A percentile compares a stretch with the other conserved stretches of the same genome.
Conservation (phyloP, 2,113 vertebrate genomes). For the Ictalurus punctatus region DNA sequence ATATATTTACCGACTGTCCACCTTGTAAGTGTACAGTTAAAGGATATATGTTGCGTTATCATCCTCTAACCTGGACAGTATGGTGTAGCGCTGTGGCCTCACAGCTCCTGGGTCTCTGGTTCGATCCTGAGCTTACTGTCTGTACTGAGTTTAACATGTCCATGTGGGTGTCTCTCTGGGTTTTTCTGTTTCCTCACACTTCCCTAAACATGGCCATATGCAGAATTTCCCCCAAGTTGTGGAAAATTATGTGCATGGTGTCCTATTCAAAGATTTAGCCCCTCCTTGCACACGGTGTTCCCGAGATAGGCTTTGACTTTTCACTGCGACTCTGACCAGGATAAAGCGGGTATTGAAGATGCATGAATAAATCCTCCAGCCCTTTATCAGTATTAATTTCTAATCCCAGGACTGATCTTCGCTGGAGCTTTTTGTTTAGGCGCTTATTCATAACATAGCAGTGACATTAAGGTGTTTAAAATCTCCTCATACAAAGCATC, state of each 20-base stretch:
- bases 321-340: neutral
- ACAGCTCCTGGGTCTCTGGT: too few species aligned
- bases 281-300: neutral
- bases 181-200: neutral
- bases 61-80: too few species aligned
- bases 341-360: neutral
- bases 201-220: neutral
- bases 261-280: neutral
- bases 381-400: neutral
- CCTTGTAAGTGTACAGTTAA: neutral
- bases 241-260: neutral
- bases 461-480: neutral
- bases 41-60: neutral
- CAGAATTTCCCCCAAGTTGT: neutral
- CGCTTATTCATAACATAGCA: neutral
- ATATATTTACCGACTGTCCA: neutral
- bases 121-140: too few species aligned
- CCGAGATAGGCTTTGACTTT: neutral
- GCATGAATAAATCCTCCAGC: neutral
- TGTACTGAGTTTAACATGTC: too few species aligned
- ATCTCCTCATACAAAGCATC: neutral
- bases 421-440: neutral
- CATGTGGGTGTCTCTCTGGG: neutral
- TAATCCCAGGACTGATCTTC: neutral
- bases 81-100: too few species aligned